Percentiles rank a stretch among this genome's conserved stretches.
Conservation (phyloP, 2,797 vertebrate genomes). For the Petrocephalus sullivani region DNA sequence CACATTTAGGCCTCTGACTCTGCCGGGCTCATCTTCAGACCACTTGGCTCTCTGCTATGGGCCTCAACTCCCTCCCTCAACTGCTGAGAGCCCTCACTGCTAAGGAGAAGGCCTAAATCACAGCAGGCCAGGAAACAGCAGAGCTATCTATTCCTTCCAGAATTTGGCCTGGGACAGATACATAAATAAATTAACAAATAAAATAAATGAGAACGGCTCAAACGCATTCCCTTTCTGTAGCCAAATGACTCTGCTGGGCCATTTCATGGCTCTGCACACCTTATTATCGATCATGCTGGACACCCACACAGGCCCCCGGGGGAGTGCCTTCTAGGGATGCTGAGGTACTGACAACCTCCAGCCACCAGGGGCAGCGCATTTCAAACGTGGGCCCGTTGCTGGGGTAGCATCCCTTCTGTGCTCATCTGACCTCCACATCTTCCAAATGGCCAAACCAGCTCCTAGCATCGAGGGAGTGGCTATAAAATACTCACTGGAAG, state of each 20-base stretch:
- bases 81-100: background rate
- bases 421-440: conserved; percentile 21
- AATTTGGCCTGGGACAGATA: background rate
- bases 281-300: background rate
- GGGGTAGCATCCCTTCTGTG: background rate
- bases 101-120: background rate
- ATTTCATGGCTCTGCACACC: background rate
- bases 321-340: background rate
- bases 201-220: background rate
- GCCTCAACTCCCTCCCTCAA: background rate
- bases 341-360: background rate
- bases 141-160: background rate
- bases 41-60: background rate
- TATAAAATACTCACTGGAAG: background rate
- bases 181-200: background rate
- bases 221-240: background rate
- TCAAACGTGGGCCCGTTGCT: background rate
- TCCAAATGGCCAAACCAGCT: conserved; percentile 22
- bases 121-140: background rate
- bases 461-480: conserved; percentile 40
- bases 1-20: background rate
- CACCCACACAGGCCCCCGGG: background rate
- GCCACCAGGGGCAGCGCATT: background rate
- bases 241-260: background rate
- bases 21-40: background rate